Conservation (phyloP, 2,888 invertebrate species). For the Rhamnusium bicolor region DNA sequence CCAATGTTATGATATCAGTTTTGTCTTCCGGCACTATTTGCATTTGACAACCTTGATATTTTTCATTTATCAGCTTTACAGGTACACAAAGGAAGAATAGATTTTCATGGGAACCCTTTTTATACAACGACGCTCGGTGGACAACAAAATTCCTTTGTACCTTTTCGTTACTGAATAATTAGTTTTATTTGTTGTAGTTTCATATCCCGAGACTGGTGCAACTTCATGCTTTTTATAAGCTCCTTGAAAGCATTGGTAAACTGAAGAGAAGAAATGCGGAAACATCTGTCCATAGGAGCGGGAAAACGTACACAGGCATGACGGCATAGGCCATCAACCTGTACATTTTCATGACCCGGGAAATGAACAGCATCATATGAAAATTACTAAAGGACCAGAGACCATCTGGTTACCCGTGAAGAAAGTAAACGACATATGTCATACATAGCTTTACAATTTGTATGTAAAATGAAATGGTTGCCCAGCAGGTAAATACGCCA, state of each 20-base stretch:
- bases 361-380: conserved; percentile 51
- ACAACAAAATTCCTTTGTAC: no score
- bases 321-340: conserved; percentile 54
- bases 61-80: neutral
- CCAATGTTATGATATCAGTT: conserved; percentile 6
- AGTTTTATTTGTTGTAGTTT: neutral
- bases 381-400: conserved; percentile 50
- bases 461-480: conserved; percentile 47
- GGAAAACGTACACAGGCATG: conserved; percentile 23
- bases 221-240: neutral
- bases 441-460: conserved; percentile 54
- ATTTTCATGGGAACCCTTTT: neutral
- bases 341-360: conserved; percentile 54
- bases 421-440: conserved; percentile 51
- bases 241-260: no score
- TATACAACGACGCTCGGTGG: no score
- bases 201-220: neutral
- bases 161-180: no score
- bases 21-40: conserved; percentile 21
- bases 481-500: conserved; percentile 51
- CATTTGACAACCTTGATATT: conserved; percentile 17
- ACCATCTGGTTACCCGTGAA: conserved; percentile 54
- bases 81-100: neutral
- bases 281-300: conserved; percentile 25
- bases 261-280: neutral